Conservation (phyloP, 2,797 vertebrate genomes). For the Tragopan temminckii region DNA sequence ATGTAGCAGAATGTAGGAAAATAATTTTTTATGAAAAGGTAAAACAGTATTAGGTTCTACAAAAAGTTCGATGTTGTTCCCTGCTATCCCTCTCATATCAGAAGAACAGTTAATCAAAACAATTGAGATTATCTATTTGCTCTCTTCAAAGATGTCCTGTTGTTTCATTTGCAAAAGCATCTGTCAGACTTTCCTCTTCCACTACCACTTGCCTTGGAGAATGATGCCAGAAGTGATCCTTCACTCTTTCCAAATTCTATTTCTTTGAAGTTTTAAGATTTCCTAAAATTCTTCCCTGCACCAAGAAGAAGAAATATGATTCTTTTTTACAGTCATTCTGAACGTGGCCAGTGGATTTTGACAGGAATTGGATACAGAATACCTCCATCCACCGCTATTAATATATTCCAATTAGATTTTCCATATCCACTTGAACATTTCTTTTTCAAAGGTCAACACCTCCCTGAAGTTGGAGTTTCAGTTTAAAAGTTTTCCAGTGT, state of each 20-base stretch:
- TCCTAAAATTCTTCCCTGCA: not conserved
- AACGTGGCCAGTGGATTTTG: slow-evolving; percentile 15
- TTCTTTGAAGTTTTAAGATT: slow-evolving; percentile 2
- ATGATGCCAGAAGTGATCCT: not conserved
- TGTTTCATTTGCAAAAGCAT: slow-evolving; percentile 17
- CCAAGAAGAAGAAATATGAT: not conserved
- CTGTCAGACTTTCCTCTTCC: slow-evolving; percentile 47
- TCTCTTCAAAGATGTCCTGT: slow-evolving; percentile 31
- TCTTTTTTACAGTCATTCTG: not conserved
- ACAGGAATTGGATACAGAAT: not conserved
- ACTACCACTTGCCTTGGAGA: slow-evolving; percentile 20
- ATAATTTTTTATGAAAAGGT: slow-evolving; percentile 50
- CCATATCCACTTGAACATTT: not conserved
- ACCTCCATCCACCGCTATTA: not conserved
- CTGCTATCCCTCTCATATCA: slow-evolving; percentile 31
- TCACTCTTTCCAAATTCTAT: slow-evolving; percentile 22
- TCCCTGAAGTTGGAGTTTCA: slow-evolving; percentile 5
- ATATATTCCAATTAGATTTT: not conserved
- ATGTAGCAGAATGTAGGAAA: slow-evolving; percentile 75
- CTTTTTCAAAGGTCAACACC: not conserved
- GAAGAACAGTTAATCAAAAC: slow-evolving; percentile 40
- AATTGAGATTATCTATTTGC: not conserved
- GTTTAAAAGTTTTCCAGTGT: not conserved
- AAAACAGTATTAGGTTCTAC: slow-evolving; percentile 66
- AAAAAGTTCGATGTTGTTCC: slow-evolving; percentile 45